Percentiles rank a stretch among this genome's conserved stretches.
phyloP scores from a whole-genome alignment of 2,888 invertebrate species.

The Hirudinaria manillensis region DNA sequence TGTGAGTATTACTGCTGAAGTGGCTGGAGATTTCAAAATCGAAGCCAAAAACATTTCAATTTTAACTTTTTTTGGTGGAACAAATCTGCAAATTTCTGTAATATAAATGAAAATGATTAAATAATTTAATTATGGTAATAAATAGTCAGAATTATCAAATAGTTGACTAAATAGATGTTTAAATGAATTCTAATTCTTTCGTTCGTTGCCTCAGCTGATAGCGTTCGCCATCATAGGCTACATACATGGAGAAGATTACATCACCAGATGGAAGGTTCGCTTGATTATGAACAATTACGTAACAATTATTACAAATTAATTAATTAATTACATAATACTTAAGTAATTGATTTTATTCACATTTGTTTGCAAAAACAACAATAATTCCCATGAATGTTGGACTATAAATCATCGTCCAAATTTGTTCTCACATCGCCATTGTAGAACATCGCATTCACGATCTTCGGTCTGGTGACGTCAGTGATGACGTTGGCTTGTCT shows the following conservation, averaged over 20 bases:
- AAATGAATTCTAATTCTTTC: too few relatives aligned
- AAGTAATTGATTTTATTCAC: neutral
- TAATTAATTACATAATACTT: neutral
- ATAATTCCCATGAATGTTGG: neutral
- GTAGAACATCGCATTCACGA: slow-evolving; percentile 27
- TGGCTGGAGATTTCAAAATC: too few relatives aligned
- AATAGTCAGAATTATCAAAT: too few relatives aligned
- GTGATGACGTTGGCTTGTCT: slow-evolving; percentile 20
- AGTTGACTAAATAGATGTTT: too few relatives aligned
- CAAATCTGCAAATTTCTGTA: too few relatives aligned
- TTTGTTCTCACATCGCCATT: neutral
- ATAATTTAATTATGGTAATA: too few relatives aligned
- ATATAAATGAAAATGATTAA: too few relatives aligned
- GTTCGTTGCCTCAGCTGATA: neutral
- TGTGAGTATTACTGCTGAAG: neutral
- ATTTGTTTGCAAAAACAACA: neutral
- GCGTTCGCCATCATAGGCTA: neutral
- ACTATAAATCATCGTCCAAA: neutral
- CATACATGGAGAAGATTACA: neutral
- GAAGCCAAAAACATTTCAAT: neutral
- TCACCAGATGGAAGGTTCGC: neutral
- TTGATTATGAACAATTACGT: neutral
- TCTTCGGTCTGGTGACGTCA: slow-evolving; percentile 28
- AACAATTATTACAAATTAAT: too few relatives aligned
- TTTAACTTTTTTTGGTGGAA: too few relatives aligned